Percentiles rank a stretch among this genome's conserved stretches.
These are phyloP conservation scores for Tokudaia muenninki DNA, from an alignment of 2,797 vertebrate genomes.

Conservation along the genomic window DNA sequence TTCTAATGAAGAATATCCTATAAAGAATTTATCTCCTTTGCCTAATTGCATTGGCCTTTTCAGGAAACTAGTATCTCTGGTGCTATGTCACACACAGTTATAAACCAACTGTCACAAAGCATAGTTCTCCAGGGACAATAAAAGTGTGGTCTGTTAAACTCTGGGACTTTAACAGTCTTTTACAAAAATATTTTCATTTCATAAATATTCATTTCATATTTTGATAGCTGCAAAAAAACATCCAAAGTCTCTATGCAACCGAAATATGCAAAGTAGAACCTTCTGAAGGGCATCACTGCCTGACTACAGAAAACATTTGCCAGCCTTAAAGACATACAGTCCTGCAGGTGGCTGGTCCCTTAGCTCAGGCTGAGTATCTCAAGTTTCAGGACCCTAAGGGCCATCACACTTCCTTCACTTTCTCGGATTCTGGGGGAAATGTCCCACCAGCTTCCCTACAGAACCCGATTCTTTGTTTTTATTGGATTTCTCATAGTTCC, in stretches of 20 bases:
- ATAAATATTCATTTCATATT: slow-evolving; percentile 44
- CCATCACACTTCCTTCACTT: neutral
- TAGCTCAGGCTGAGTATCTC: too few relatives aligned
- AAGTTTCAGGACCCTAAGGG: neutral
- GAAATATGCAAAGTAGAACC: neutral
- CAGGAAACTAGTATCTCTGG: neutral
- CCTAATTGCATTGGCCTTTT: neutral
- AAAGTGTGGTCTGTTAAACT: neutral
- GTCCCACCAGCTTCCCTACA: neutral
- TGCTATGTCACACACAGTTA: neutral
- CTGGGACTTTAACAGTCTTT: neutral
- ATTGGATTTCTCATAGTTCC: neutral
- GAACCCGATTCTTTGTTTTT: neutral
- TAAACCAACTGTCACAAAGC: neutral
- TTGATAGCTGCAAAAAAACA: neutral
- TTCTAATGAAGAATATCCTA: neutral
- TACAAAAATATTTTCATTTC: neutral
- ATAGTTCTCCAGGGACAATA: neutral
- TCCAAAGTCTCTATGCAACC: neutral
- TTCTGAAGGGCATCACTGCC: neutral
- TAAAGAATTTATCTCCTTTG: neutral
- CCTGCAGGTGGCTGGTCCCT: neutral
- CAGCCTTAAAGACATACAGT: neutral
- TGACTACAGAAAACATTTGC: neutral
- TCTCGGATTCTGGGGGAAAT: neutral